phyloP scores from a whole-genome alignment of 2,888 invertebrate genomes.

The Lissonota sp. region DNA sequence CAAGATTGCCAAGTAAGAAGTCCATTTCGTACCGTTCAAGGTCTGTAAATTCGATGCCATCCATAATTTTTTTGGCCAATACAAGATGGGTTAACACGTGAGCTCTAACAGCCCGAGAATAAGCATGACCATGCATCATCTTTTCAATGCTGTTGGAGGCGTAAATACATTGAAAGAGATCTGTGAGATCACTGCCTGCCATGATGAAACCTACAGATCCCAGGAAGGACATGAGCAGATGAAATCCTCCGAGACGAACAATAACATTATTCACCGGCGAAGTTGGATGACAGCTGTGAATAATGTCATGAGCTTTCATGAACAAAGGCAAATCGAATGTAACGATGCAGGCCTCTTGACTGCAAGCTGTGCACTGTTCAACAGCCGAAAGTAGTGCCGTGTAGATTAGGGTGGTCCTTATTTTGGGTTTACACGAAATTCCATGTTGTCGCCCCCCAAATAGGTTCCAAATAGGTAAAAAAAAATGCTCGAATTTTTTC shows the following conservation, averaged over 20 bases:
- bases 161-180: constrained; percentile 72
- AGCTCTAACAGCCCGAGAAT: constrained; percentile 35
- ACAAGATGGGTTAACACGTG: constrained; percentile 57
- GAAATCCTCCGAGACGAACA: constrained; percentile 68
- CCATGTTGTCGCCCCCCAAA: too few species aligned
- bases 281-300: constrained; percentile 65
- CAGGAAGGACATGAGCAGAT: constrained; percentile 60
- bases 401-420: too few species aligned
- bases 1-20: too few species aligned
- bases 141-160: constrained; percentile 70
- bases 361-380: too few species aligned
- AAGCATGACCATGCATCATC: constrained; percentile 55
- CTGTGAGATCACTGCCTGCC: constrained; percentile 80
- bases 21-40: too few species aligned
- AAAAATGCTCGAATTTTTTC: too few species aligned
- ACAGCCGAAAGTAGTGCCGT: too few species aligned
- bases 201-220: constrained; percentile 80
- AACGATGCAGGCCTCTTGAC: constrained; percentile 69
- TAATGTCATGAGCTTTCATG: constrained; percentile 65
- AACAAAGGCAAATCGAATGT: constrained; percentile 4
- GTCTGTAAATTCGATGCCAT: too few species aligned
- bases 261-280: constrained; percentile 67
- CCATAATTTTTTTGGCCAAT: too few species aligned
- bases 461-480: too few species aligned
- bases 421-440: too few species aligned